These are phyloP conservation scores for Macrobrachium rosenbergii DNA, from an alignment of 1,140 invertebrate genomes.

Conservation along the genomic window DNA sequence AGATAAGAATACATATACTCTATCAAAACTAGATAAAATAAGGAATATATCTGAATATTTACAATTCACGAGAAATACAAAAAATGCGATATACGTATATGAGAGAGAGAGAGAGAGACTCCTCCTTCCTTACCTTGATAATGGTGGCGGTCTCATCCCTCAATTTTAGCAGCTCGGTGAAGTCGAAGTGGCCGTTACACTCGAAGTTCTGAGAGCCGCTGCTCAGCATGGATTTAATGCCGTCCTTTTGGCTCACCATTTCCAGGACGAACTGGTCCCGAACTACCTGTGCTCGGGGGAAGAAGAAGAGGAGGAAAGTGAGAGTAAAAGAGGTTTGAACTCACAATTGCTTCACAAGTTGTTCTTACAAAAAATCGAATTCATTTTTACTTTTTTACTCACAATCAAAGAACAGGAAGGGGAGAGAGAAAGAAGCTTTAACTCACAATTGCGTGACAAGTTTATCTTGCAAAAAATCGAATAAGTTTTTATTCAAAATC, in stretches of 20 bases:
- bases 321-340: neutral
- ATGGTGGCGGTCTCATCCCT: constrained; percentile 58
- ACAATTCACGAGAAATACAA: too few species aligned
- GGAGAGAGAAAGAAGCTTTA: too few species aligned
- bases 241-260: constrained; percentile 55
- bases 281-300: constrained; percentile 35
- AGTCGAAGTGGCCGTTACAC: constrained; percentile 60
- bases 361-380: too few species aligned
- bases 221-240: constrained; percentile 50
- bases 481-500: too few species aligned
- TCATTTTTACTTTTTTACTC: too few species aligned
- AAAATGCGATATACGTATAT: too few species aligned
- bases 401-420: too few species aligned
- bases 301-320: neutral
- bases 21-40: too few species aligned
- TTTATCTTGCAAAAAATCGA: too few species aligned
- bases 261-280: constrained; percentile 58
- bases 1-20: too few species aligned
- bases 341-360: neutral
- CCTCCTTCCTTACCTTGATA: constrained; percentile 54
- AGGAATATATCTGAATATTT: too few species aligned
- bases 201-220: constrained; percentile 59
- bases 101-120: constrained; percentile 37
- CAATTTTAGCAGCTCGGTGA: constrained; percentile 41
- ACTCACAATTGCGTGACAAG: too few species aligned